Base-by-base conservation (phyloP, 2,888 invertebrate genomes). In the Pristionchus mayeri region DNA sequence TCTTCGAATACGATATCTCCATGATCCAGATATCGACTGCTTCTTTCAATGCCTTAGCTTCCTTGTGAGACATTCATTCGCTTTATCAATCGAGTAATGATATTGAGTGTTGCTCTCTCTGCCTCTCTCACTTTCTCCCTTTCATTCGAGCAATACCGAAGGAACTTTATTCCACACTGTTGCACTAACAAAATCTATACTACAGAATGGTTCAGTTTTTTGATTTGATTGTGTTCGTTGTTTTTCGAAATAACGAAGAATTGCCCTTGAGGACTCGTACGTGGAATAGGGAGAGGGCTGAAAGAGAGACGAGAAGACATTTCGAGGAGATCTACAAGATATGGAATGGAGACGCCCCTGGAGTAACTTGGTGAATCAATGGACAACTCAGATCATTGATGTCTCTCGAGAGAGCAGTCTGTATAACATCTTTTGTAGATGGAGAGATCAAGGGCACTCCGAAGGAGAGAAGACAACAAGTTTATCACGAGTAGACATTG, bases 21-120 rank as follows among this genome's bases (percentile, higher is more conserved):
- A 44, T 44, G 40, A 71, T 71, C 21, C 71, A 71, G 40, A 71
- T 71, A 71, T 71, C 71, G n/a, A 71, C 71, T 71, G 71, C 71
- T n/a, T 40, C 71, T 6, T 44, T 71, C 40, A 71, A 71, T 44
- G n/a, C 71, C 0, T 2, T 71, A 3, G 24, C 71, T 71, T 37
- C 71, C 3, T 40, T 40, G 71, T 71, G 13, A 67, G 67, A 2
- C 0, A 7, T 44, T 7, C 44, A 6, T n/a, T 44, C n/a, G 37
- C 18, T 13, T 3, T n/a, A 0, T 37, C 6, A 44, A n/a, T n/a
- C 21, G 0, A 40, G 9, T 21, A 24, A 37, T n/a, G n/a, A 18
- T 37, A 40, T n/a, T 71, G 40, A 71, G 71, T 24, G 40, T 44
- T 3, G 71, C 40, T 13, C 71, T 71, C 0, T n/a, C 24, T 2